Percentiles rank a stretch among this genome's conserved stretches.
phyloP scores from a whole-genome alignment of 2,888 invertebrate genomes.

The Meiosimyza decipiens region DNA sequence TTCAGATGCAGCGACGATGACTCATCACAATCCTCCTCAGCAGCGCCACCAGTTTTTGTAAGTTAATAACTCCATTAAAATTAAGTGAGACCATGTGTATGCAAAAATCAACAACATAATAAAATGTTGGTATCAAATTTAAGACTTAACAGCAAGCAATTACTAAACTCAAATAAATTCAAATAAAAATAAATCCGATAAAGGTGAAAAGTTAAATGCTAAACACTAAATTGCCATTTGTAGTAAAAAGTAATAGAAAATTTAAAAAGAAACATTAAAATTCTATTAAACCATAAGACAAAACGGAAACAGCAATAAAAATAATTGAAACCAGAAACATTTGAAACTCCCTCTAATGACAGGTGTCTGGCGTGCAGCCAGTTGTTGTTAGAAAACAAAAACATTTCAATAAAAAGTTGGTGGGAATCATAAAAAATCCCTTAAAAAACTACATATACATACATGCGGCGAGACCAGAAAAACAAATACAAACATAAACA shows the following conservation, averaged over 20 bases:
- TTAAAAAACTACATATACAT: constrained; percentile 1
- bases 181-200: too few species aligned
- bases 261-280: not conserved
- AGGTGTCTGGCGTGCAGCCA: constrained; percentile 22
- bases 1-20: constrained; percentile 56
- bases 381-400: constrained; percentile 8
- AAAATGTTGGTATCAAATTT: not conserved
- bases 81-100: too few species aligned
- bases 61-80: constrained; percentile 42
- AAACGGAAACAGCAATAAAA: not conserved
- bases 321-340: not conserved
- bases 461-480: not conserved
- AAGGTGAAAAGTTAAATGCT: too few species aligned
- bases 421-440: constrained; percentile 10
- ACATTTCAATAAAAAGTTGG: constrained; percentile 10
- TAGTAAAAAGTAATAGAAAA: too few species aligned
- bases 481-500: constrained; percentile 16
- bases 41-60: constrained; percentile 55
- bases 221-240: too few species aligned
- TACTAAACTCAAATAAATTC: not conserved
- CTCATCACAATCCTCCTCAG: constrained; percentile 49
- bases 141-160: not conserved
- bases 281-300: not conserved
- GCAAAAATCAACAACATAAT: too few species aligned
- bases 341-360: constrained; percentile 19